Evolutionary conservation across 1,140 invertebrate genomes (phyloP).

Genomic region (Drosophila elegans): DNA sequence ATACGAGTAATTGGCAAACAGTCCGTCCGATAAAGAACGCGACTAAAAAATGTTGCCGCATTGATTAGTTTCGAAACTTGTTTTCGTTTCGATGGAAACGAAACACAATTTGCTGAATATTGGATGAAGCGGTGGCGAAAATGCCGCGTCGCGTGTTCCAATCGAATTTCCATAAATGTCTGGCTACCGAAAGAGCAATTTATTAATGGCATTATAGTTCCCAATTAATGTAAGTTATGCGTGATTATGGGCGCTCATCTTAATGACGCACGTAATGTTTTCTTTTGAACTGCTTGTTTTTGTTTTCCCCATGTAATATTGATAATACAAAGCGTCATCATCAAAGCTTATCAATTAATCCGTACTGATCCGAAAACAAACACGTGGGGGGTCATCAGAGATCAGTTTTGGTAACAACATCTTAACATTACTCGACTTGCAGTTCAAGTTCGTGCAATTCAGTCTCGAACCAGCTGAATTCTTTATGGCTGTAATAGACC

Average conservation of each 20-base stretch:
- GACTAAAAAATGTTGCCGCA: constrained; percentile 4
- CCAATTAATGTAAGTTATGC: constrained; percentile 49
- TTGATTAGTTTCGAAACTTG: constrained; percentile 50
- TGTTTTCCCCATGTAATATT: constrained; percentile 40
- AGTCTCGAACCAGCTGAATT: constrained; percentile 14
- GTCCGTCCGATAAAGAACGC: constrained; percentile 34
- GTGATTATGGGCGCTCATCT: not conserved
- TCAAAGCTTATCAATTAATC: constrained; percentile 26
- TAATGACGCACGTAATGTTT: constrained; percentile 56
- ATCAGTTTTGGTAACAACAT: constrained; percentile 21
- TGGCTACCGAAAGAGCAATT: constrained; percentile 17
- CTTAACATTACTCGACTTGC: constrained; percentile 8
- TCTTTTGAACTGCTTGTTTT: constrained; percentile 19
- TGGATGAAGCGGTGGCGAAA: constrained; percentile 42
- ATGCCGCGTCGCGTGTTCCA: constrained; percentile 40
- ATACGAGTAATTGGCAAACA: constrained; percentile 43
- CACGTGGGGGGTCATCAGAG: constrained; percentile 33
- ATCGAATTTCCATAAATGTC: constrained; percentile 35
- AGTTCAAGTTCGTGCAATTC: constrained; percentile 30
- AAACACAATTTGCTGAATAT: constrained; percentile 27
- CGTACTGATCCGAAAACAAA: constrained; percentile 31
- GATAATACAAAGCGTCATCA: constrained; percentile 40
- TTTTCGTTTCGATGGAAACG: constrained; percentile 16
- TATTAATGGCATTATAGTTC: constrained; percentile 13
- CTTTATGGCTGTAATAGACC: constrained; percentile 17